Percentiles rank a stretch among this genome's conserved stretches.
These are phyloP conservation scores for Pristionchus pacificus DNA, from an alignment of 1,140 invertebrate species.

Conservation along the genomic window DNA sequence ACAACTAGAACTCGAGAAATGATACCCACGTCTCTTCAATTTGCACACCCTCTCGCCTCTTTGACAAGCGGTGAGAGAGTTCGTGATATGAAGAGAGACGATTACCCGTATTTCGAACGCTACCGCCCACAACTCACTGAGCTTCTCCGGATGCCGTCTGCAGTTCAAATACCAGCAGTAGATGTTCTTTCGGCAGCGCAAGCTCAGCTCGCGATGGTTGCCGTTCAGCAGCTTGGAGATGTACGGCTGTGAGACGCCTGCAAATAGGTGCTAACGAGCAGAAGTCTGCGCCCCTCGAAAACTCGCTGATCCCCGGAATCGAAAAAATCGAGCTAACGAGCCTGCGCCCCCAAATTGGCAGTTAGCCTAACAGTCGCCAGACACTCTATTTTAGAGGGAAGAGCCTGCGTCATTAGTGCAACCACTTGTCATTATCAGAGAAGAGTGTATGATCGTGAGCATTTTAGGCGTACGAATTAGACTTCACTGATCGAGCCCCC, in stretches of 20 bases:
- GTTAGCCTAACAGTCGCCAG: no score
- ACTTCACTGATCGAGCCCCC: no score
- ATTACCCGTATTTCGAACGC: constrained; percentile 5
- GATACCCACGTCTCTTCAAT: neutral
- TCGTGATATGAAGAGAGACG: constrained; percentile 4
- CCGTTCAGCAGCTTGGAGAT: constrained; percentile 55
- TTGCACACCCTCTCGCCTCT: neutral
- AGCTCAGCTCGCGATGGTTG: constrained; percentile 51
- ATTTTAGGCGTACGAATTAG: no score
- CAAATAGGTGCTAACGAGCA: no score
- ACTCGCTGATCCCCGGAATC: no score
- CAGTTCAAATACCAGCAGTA: constrained; percentile 56
- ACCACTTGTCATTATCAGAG: no score
- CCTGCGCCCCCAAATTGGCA: no score
- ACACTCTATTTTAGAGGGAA: no score
- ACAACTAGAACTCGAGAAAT: neutral
- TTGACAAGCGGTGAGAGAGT: neutral
- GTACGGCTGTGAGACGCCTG: constrained; percentile 53
- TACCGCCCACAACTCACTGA: constrained; percentile 20
- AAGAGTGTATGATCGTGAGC: no score
- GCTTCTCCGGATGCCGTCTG: constrained; percentile 47
- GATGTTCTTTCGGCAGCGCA: constrained; percentile 55
- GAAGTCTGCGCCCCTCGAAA: no score
- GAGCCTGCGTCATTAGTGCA: no score
- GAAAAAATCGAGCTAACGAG: no score